These are phyloP conservation scores for Junonia oenone DNA, from an alignment of 2,888 invertebrate species.

Conservation along the genomic window DNA sequence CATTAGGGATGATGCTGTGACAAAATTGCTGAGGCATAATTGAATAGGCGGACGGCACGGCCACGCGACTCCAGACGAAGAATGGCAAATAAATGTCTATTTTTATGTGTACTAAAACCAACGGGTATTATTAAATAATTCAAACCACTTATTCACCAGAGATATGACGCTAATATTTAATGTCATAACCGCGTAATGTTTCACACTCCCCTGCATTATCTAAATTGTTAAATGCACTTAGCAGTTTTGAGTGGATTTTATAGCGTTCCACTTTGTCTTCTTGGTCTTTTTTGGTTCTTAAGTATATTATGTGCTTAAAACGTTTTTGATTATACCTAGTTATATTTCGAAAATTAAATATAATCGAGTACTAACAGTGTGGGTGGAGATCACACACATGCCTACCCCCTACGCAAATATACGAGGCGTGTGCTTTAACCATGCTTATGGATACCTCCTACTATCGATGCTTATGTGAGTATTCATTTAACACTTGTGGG, in stretches of 20 bases:
- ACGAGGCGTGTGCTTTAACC: constrained; percentile 48
- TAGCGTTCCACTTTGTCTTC: neutral
- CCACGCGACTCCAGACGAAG: constrained; percentile 61
- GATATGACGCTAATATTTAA: constrained; percentile 50
- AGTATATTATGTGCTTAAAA: neutral
- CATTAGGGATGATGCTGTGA: constrained; percentile 68
- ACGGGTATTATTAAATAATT: constrained; percentile 52
- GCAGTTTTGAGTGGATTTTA: constrained; percentile 36
- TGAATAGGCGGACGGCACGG: constrained; percentile 71
- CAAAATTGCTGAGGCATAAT: constrained; percentile 56
- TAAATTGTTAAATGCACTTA: constrained; percentile 70
- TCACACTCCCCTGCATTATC: constrained; percentile 56
- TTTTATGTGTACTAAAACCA: constrained; percentile 44
- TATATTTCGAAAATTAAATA: constrained; percentile 1
- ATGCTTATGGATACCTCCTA: constrained; percentile 46
- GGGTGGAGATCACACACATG: constrained; percentile 65
- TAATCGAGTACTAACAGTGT: constrained; percentile 27
- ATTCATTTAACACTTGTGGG: constrained; percentile 54
- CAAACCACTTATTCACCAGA: constrained; percentile 46
- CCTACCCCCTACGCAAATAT: constrained; percentile 61
- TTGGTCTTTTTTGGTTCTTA: neutral
- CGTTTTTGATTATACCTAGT: neutral
- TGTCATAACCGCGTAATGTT: constrained; percentile 47
- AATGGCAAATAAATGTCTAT: constrained; percentile 63
- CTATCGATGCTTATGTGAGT: constrained; percentile 50